Conservation (phyloP, 2,888 invertebrate species). For the Catocala sponsa region DNA sequence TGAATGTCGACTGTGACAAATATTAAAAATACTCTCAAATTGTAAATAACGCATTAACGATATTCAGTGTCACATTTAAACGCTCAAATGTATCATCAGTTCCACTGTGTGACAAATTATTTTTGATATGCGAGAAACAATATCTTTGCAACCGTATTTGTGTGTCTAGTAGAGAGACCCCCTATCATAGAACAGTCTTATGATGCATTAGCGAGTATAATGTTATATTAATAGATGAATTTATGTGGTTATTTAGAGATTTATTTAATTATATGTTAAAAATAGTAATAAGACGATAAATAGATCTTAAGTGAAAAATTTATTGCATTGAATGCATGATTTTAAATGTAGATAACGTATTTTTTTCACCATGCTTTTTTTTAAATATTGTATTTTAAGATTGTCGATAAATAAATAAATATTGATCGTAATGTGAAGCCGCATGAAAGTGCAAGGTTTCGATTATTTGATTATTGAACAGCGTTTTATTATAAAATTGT, state of each 20-base stretch:
- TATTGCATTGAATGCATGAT: slow-evolving; percentile 78
- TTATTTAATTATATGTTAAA: slow-evolving; percentile 72
- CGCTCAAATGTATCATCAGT: background rate
- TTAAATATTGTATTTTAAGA: slow-evolving; percentile 49
- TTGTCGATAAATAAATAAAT: slow-evolving; percentile 41
- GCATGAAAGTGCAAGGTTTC: slow-evolving; percentile 33
- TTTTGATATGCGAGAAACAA: slow-evolving; percentile 17
- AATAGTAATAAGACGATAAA: slow-evolving; percentile 63
- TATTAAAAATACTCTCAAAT: background rate
- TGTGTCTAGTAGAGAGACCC: slow-evolving; percentile 51
- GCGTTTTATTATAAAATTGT: slow-evolving; percentile 43
- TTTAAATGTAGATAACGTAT: slow-evolving; percentile 59
- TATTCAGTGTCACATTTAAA: too few relatives aligned
- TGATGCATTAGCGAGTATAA: slow-evolving; percentile 73
- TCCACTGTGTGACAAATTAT: slow-evolving; percentile 21
- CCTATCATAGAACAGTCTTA: slow-evolving; percentile 72
- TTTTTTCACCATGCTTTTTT: slow-evolving; percentile 56
- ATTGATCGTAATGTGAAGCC: slow-evolving; percentile 19
- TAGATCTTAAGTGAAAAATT: slow-evolving; percentile 52
- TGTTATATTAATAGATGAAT: slow-evolving; percentile 74
- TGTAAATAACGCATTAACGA: too few relatives aligned
- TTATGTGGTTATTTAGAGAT: slow-evolving; percentile 78
- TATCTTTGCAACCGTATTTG: slow-evolving; percentile 24
- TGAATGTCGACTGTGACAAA: too few relatives aligned
- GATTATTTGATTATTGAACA: slow-evolving; percentile 32